phyloP scores from a whole-genome alignment of 2,113 vertebrate species.

The Pelmatolapia mariae region DNA sequence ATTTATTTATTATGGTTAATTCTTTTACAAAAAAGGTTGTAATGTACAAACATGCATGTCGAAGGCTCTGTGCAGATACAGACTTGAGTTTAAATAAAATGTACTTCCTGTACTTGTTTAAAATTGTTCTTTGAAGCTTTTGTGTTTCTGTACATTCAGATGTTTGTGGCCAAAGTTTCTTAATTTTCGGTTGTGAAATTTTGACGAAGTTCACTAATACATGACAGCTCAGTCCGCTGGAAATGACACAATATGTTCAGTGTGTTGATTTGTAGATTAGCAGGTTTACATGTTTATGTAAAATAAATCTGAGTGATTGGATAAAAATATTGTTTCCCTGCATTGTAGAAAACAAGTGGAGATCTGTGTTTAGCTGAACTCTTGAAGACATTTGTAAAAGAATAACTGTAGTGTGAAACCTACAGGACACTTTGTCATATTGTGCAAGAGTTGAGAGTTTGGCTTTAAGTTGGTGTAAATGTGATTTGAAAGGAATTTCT shows the following conservation, averaged over 20 bases:
- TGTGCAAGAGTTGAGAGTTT: not conserved
- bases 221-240: not conserved
- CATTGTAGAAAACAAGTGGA: accelerated
- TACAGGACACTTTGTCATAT: not conserved
- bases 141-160: not conserved
- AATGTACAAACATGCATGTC: accelerated
- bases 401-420: not conserved
- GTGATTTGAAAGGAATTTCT: not conserved
- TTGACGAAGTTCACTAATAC: accelerated
- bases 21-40: not conserved
- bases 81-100: not conserved
- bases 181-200: not conserved
- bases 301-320: accelerated
- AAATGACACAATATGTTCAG: not conserved
- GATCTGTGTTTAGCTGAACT: not conserved
- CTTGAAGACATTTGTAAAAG: not conserved
- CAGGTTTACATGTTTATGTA: accelerated
- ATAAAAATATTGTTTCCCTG: not conserved
- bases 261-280: not conserved
- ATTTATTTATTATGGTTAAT: not conserved
- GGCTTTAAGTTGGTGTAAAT: not conserved
- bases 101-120: not conserved
- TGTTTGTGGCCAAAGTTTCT: not conserved
- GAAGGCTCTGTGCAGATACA: not conserved
- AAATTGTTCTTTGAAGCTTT: not conserved